A percentile compares a stretch with the other conserved stretches of the same genome.
Conservation (phyloP, 2,113 vertebrate species). For the Gadus macrocephalus region DNA sequence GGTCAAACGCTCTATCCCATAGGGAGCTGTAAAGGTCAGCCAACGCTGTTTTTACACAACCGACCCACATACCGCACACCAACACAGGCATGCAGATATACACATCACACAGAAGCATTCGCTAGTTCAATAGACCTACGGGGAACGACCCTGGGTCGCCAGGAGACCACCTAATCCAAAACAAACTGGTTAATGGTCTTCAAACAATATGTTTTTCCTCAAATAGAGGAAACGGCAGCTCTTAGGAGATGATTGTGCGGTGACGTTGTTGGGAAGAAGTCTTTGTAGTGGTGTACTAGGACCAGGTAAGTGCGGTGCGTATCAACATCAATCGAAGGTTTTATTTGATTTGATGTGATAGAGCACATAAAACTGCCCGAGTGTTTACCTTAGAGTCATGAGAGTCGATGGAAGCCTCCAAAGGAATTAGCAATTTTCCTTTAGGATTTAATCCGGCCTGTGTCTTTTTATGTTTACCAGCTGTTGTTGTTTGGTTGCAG, state of each 20-base stretch:
- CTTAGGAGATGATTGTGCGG: constrained; percentile 33
- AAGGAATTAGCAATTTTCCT: neutral
- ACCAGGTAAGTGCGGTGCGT: constrained; percentile 38
- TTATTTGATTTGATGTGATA: constrained; percentile 35
- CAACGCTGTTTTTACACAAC: too few relatives aligned
- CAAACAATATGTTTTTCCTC: too few relatives aligned
- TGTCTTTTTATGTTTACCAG: too few relatives aligned
- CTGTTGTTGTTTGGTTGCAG: too few relatives aligned
- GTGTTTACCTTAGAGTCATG: constrained; percentile 19
- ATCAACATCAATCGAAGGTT: constrained; percentile 52
- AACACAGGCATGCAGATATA: constrained; percentile 5
- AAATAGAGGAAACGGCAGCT: neutral
- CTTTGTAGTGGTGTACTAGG: constrained; percentile 28
- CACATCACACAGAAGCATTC: neutral
- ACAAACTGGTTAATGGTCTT: too few relatives aligned
- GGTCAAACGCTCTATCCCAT: too few relatives aligned
- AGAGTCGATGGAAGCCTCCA: constrained; percentile 14
- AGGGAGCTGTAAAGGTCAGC: too few relatives aligned
- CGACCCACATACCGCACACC: neutral
- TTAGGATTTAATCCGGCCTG: too few relatives aligned
- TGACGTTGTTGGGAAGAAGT: constrained; percentile 36
- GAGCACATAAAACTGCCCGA: constrained; percentile 11
- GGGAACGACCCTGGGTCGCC: too few relatives aligned
- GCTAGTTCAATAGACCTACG: too few relatives aligned
- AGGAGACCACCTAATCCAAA: too few relatives aligned